Evolutionary conservation across 2,113 vertebrate genomes (phyloP).

Genomic region (Casuarius casuarius): DNA sequence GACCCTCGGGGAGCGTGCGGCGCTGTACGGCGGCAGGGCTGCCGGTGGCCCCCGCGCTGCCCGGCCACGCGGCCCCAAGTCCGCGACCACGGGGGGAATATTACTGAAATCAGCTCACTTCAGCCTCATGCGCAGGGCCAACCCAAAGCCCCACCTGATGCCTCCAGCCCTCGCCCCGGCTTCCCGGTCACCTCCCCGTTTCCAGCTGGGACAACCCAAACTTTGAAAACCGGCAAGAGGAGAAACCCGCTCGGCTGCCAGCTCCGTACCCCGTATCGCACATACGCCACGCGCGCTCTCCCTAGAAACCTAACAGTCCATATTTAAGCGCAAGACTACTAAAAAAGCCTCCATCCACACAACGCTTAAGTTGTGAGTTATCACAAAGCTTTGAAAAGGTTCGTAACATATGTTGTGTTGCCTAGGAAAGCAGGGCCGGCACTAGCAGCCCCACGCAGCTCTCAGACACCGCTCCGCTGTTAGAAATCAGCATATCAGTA

Average conservation of each 20-base stretch:
- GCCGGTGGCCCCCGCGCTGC: no score
- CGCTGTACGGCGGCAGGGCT: no score
- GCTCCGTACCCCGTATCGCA: not conserved
- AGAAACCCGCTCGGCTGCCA: not conserved
- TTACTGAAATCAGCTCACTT: not conserved
- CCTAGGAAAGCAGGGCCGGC: not conserved
- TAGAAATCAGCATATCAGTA: not conserved
- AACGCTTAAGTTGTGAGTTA: not conserved
- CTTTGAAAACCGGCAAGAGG: not conserved
- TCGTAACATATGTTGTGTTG: not conserved
- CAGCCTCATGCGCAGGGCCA: not conserved
- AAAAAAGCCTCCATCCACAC: not conserved
- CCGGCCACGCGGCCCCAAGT: not conserved
- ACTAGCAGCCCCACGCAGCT: conserved; percentile 4
- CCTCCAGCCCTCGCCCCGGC: not conserved
- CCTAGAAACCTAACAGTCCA: not conserved
- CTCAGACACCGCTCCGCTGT: not conserved
- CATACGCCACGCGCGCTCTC: not conserved
- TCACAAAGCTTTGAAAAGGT: not conserved
- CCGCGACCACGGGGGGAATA: not conserved
- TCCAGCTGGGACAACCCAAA: not conserved
- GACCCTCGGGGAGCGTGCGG: not conserved
- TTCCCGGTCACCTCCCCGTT: not conserved
- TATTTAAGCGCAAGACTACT: not conserved
- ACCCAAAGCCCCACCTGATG: not conserved